These are phyloP conservation scores for Xylophagus ater DNA, from an alignment of 2,888 invertebrate genomes.

Conservation along the genomic window DNA sequence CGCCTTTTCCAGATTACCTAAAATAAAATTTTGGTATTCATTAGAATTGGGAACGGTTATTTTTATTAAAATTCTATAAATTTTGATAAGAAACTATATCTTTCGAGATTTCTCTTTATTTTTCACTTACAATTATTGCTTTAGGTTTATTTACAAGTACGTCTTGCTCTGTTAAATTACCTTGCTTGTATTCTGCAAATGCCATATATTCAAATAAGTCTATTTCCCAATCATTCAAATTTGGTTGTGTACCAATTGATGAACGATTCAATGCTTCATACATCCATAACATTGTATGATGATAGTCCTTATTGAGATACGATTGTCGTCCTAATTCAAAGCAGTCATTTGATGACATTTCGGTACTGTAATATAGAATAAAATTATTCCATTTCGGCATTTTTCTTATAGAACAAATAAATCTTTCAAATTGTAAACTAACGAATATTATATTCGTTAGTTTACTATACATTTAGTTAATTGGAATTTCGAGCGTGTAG, in stretches of 20 bases:
- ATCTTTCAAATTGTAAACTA: neutral
- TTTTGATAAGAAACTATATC: neutral
- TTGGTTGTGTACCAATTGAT: conserved; percentile 52
- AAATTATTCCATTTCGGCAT: neutral
- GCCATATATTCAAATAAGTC: conserved; percentile 87
- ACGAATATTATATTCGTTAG: neutral
- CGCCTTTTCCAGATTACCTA: conserved; percentile 76
- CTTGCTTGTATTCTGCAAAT: conserved; percentile 84
- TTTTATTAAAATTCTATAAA: no score
- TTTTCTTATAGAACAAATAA: neutral
- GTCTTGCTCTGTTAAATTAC: conserved; percentile 39
- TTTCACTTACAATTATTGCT: conserved; percentile 5
- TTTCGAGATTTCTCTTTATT: neutral
- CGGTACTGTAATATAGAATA: conserved; percentile 39
- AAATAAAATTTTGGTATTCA: neutral
- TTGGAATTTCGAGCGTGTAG: neutral
- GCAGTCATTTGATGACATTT: conserved; percentile 78
- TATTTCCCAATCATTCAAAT: conserved; percentile 50
- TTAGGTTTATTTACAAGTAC: no score
- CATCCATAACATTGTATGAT: conserved; percentile 94
- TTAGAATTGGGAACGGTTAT: no score
- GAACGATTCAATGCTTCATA: conserved; percentile 71
- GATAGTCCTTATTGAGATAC: conserved; percentile 85
- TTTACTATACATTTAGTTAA: neutral
- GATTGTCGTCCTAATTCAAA: conserved; percentile 90